phyloP scores from a whole-genome alignment of 2,888 invertebrate genomes.

The Sericinus montela region DNA sequence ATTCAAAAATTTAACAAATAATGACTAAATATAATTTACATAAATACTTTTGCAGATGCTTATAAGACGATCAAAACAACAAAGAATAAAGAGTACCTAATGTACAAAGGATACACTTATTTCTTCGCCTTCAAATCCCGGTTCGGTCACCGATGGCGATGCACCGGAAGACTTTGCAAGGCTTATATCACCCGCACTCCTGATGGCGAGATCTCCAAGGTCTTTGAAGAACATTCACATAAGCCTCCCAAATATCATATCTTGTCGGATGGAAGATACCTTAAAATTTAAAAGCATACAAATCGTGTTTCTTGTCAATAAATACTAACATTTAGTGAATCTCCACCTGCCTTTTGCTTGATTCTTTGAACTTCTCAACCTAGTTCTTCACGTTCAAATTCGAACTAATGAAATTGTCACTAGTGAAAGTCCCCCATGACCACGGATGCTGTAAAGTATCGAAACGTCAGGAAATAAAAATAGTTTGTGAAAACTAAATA shows the following conservation, averaged over 20 bases:
- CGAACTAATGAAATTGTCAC: too few species aligned
- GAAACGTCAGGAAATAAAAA: too few species aligned
- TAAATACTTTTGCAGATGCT: slow-evolving; percentile 1
- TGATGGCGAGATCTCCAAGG: slow-evolving; percentile 17
- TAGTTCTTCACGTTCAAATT: too few species aligned
- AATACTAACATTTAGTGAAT: too few species aligned
- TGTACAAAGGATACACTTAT: slow-evolving; percentile 27
- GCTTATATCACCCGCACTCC: slow-evolving; percentile 23
- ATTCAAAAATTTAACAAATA: too few species aligned
- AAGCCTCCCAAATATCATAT: slow-evolving; percentile 20
- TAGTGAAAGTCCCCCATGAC: too few species aligned
- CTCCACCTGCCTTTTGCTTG: too few species aligned
- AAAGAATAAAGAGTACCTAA: slow-evolving; percentile 25
- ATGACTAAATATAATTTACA: not conserved
- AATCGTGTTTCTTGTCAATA: too few species aligned
- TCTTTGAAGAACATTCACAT: slow-evolving; percentile 26
- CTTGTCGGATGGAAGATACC: slow-evolving; percentile 23
- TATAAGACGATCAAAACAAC: slow-evolving; percentile 11
- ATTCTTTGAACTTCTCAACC: too few species aligned
- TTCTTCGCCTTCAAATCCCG: slow-evolving; percentile 19
- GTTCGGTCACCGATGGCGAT: slow-evolving; percentile 25
- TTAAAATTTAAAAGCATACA: slow-evolving; percentile 27
- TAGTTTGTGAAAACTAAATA: too few species aligned
- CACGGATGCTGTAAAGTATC: too few species aligned
- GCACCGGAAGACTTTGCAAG: slow-evolving; percentile 27